A percentile compares a stretch with the other conserved stretches of the same genome.
phyloP scores from a whole-genome alignment of 2,888 invertebrate genomes.

The Microdon myrmicae region DNA sequence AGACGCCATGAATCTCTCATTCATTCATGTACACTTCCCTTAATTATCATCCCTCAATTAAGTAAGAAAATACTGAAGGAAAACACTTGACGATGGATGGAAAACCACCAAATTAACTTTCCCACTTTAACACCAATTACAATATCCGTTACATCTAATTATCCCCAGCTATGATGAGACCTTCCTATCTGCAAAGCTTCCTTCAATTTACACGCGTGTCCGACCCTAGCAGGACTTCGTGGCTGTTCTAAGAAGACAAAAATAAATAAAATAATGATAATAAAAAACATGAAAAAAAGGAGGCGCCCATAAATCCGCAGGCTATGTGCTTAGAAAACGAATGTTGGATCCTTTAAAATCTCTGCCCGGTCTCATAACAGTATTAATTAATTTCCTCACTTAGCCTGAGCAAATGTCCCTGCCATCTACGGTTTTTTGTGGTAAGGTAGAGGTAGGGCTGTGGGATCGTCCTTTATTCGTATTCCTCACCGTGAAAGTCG shows the following conservation, averaged over 20 bases:
- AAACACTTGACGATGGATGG: slow-evolving; percentile 18
- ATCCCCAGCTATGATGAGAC: slow-evolving; percentile 54
- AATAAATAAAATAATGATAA: slow-evolving; percentile 3
- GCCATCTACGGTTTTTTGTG: background rate
- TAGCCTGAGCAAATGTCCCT: slow-evolving; percentile 27
- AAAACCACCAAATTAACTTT: slow-evolving; percentile 60
- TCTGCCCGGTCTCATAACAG: slow-evolving; percentile 31
- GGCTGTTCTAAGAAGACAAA: background rate
- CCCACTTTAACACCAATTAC: slow-evolving; percentile 67
- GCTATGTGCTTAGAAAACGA: too few relatives aligned
- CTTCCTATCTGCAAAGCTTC: slow-evolving; percentile 19
- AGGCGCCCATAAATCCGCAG: too few relatives aligned
- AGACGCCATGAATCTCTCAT: slow-evolving; percentile 4
- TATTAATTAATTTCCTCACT: slow-evolving; percentile 48
- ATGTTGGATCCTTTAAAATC: slow-evolving; percentile 43
- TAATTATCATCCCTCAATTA: slow-evolving; percentile 51
- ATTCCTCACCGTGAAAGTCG: slow-evolving; percentile 3
- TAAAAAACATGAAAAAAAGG: too few relatives aligned
- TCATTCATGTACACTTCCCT: slow-evolving; percentile 3
- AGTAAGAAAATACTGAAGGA: slow-evolving; percentile 25
- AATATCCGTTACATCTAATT: slow-evolving; percentile 67
- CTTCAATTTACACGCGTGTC: slow-evolving; percentile 14
- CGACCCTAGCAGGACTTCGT: background rate
- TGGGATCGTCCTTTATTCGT: background rate
- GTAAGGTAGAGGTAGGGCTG: background rate